Evolutionary conservation across 2,113 vertebrate genomes (phyloP).

Genomic region (Centropus bengalensis): DNA sequence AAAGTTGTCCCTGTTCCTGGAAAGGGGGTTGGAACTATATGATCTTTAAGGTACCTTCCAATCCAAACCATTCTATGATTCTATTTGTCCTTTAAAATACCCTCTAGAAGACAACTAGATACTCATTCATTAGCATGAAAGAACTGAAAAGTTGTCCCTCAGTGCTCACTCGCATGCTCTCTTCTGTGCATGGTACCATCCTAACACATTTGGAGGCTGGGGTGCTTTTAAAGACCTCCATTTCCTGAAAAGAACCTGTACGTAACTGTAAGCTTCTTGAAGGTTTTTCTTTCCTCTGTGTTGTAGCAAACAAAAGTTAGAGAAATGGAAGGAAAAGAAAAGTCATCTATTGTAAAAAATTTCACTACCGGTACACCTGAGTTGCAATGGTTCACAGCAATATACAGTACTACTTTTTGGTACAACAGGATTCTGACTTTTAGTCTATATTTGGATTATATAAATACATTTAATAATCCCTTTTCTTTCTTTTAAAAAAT

Average conservation of each 20-base stretch:
- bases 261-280: background rate
- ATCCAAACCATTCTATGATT: too few species aligned
- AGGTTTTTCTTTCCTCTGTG: background rate
- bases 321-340: background rate
- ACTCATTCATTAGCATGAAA: background rate
- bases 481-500: background rate
- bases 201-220: background rate
- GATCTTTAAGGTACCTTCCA: too few species aligned
- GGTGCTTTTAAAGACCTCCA: background rate
- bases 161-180: background rate
- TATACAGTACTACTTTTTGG: background rate
- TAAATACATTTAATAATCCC: background rate
- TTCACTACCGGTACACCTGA: background rate
- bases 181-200: background rate
- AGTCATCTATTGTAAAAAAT: background rate
- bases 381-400: background rate
- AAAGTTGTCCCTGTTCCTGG: too few species aligned
- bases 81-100: background rate
- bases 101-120: background rate
- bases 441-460: background rate
- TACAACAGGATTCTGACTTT: background rate
- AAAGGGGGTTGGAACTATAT: too few species aligned
- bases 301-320: background rate
- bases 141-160: background rate
- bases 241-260: background rate